phyloP scores from a whole-genome alignment of 2,888 invertebrate species.

The Ectropis crepuscularia region DNA sequence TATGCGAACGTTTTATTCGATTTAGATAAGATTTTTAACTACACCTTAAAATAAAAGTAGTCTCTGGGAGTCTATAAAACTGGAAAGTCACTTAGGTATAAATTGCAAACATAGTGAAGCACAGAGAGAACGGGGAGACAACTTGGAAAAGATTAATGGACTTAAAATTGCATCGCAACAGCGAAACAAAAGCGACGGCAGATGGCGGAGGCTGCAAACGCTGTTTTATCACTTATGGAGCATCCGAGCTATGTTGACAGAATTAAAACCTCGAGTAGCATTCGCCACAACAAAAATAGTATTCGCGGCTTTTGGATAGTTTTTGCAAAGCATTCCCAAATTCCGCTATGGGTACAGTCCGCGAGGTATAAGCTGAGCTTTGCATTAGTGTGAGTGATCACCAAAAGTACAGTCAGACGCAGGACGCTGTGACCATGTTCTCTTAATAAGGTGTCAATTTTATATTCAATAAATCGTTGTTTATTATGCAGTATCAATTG shows the following conservation, averaged over 20 bases:
- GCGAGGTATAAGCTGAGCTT: too few relatives aligned
- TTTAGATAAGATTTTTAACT: background rate
- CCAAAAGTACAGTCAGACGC: too few relatives aligned
- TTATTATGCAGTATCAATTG: too few relatives aligned
- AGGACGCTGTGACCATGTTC: too few relatives aligned
- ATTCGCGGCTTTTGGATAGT: background rate
- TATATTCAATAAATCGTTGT: too few relatives aligned
- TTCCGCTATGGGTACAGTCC: too few relatives aligned
- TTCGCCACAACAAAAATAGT: background rate
- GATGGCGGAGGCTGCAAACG: conserved; percentile 61
- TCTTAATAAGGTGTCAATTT: too few relatives aligned
- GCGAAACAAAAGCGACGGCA: conserved; percentile 74
- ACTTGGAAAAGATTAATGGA: conserved; percentile 78
- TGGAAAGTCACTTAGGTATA: conserved; percentile 25
- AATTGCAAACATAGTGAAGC: conserved; percentile 48
- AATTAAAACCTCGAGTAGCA: conserved; percentile 55
- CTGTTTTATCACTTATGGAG: conserved; percentile 68
- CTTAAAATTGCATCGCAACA: conserved; percentile 79
- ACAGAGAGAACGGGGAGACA: conserved; percentile 60
- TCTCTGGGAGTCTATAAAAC: conserved; percentile 2
- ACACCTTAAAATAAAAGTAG: background rate
- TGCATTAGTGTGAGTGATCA: too few relatives aligned
- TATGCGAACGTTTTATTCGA: too few relatives aligned
- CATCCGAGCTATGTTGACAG: conserved; percentile 50
- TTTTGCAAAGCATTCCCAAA: too few relatives aligned